Base-by-base conservation (phyloP, 1,140 invertebrate genomes). In the Pteromalus puparum region DNA sequence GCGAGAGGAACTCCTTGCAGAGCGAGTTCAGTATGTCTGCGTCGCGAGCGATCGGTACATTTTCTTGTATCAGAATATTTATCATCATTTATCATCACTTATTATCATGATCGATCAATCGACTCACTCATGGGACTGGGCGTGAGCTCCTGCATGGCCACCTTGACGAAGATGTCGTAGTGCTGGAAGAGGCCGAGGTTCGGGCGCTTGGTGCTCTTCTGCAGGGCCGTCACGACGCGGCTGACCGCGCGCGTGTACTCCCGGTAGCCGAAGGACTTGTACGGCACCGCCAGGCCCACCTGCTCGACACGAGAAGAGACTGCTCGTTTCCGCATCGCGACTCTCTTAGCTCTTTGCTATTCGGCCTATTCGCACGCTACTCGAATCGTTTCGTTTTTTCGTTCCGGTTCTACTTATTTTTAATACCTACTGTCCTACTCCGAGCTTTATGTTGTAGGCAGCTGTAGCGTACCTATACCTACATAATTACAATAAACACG, bases 1-100 rank as follows among this genome's bases (percentile, higher is more conserved):
- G 95, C 72, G 95, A 95, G 75, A 98, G 95, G 92, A 98, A 98
- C 91, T 98, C 95, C 91, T 97, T 96, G 93, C 97, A 98, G 76
- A 98, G 93, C 61, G 96, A 97, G 91, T 97, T 95, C 83, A 97
- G 93, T 87, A 97, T 97, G 86, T 96, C 97, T 97, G 95, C 86
- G 30, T n/a, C 7, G 24, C n/a, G n/a, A n/a, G n/a, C n/a, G n/a
- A n/a, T n/a, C n/a, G n/a, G n/a, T n/a, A n/a, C n/a, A n/a, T n/a
- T n/a, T n/a, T n/a, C n/a, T n/a, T n/a, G n/a, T n/a, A n/a, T n/a
- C n/a, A n/a, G n/a, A n/a, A n/a, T n/a, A n/a, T n/a, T n/a, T n/a
- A n/a, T n/a, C n/a, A n/a, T n/a, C n/a, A n/a, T n/a, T n/a, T n/a
- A n/a, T n/a, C n/a, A n/a, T n/a, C n/a, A n/a, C n/a, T n/a, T n/a